Conservation (phyloP, 2,113 vertebrate species). For the Nycticryphes semicollaris region DNA sequence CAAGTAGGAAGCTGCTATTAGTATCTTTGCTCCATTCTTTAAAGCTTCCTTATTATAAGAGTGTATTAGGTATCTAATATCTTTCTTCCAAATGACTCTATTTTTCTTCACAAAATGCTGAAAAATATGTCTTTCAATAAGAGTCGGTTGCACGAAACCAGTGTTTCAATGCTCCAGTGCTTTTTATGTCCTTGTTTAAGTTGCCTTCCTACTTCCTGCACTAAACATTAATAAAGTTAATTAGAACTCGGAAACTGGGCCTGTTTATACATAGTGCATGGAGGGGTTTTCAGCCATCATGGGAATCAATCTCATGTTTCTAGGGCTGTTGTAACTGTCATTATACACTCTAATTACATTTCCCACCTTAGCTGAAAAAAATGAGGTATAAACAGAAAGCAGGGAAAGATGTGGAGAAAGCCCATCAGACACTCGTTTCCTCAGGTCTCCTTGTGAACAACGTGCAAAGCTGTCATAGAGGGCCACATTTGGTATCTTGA, state of each 20-base stretch:
- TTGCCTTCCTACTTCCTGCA: slow-evolving; percentile 68
- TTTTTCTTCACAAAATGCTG: slow-evolving; percentile 59
- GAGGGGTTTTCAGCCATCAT: not conserved
- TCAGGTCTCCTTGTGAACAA: not conserved
- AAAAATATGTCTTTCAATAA: slow-evolving; percentile 57
- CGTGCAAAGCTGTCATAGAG: not conserved
- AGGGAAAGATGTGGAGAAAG: not conserved
- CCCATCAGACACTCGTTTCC: not conserved
- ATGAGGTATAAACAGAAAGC: not conserved
- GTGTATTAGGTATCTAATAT: not conserved
- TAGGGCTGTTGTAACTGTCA: slow-evolving; percentile 2
- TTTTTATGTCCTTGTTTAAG: slow-evolving; percentile 75
- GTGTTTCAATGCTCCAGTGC: slow-evolving; percentile 55
- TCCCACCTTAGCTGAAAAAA: slow-evolving; percentile 10
- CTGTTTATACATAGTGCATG: slow-evolving; percentile 33
- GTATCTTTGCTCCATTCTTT: not conserved
- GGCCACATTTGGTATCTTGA: not conserved
- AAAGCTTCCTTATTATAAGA: not conserved
- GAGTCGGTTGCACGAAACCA: slow-evolving; percentile 61
- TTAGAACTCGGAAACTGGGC: slow-evolving; percentile 60
- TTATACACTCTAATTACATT: slow-evolving; percentile 8
- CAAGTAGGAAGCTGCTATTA: not conserved
- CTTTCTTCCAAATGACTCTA: slow-evolving; percentile 14
- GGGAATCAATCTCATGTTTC: slow-evolving; percentile 25
- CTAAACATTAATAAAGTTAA: slow-evolving; percentile 76